Percentiles rank a stretch among this genome's conserved stretches.
These are phyloP conservation scores for Hepsetus odoe DNA, from an alignment of 2,113 vertebrate genomes.

Conservation along the genomic window DNA sequence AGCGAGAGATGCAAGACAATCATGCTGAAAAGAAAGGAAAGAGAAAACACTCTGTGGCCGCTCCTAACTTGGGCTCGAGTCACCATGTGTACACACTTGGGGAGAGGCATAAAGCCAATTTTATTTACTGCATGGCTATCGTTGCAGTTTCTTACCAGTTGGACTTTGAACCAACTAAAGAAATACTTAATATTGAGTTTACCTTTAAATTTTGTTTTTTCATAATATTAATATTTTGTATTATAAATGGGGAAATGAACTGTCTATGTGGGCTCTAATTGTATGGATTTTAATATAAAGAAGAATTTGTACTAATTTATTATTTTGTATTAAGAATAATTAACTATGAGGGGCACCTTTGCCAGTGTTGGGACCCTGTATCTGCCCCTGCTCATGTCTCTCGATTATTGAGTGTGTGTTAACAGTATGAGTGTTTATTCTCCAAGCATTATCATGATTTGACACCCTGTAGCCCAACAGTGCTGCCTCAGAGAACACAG, in stretches of 20 bases:
- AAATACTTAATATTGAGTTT: constrained; percentile 59
- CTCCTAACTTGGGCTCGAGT: constrained; percentile 78
- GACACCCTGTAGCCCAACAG: constrained; percentile 28
- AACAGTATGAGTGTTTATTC: constrained; percentile 50
- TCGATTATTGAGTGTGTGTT: constrained; percentile 38
- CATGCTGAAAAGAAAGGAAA: constrained; percentile 47
- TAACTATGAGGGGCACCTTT: constrained; percentile 67
- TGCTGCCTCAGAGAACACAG: constrained; percentile 40
- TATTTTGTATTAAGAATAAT: constrained; percentile 66
- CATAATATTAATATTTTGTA: constrained; percentile 68
- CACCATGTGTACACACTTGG: constrained; percentile 97
- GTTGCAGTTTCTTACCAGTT: constrained; percentile 79
- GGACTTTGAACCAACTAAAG: constrained; percentile 89
- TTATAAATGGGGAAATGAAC: constrained; percentile 71
- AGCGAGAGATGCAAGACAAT: constrained; percentile 39
- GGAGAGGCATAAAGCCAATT: constrained; percentile 81
- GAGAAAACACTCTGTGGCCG: constrained; percentile 76
- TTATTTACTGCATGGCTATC: constrained; percentile 73
- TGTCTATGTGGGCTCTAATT: constrained; percentile 63
- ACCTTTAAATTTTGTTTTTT: constrained; percentile 59
- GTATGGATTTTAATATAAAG: constrained; percentile 83
- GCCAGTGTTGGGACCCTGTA: constrained; percentile 81
- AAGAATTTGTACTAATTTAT: constrained; percentile 83
- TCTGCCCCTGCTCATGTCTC: constrained; percentile 59
- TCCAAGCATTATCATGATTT: constrained; percentile 71